Evolutionary conservation across 2,797 vertebrate genomes (phyloP), one percentile per base, ranked within the genome.

Genomic region (Poecilia picta): DNA sequence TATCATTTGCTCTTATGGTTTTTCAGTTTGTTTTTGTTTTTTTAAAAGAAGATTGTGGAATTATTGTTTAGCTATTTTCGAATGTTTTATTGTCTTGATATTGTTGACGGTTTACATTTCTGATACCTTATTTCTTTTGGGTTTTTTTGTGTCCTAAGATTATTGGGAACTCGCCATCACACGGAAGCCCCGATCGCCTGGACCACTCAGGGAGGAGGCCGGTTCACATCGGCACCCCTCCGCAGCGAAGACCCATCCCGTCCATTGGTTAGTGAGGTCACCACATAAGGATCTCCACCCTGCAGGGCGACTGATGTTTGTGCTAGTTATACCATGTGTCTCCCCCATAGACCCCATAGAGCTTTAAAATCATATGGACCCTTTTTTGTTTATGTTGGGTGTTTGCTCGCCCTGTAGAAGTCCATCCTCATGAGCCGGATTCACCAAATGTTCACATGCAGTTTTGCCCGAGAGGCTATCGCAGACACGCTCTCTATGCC

Each of bases 251-350:
- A 70, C 96, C 97, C 86, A 97, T 97, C 89, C 97, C 97, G 78
- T 96, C 98, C 91, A 97, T 98, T 89, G 98, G 98, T 99, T 93
- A 99, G 98, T 99, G 95, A 90, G 93, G 92, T 95, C 92, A 91
- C 86, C 83, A 90, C 79, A 86, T 83, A 87, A 92, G 89, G 91
- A 92, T 85, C 89, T 76, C 86, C 88, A 85, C 85, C 85, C 79
- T 80, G 84, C 90, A 91, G 91, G 88, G 86, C 90, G 87, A 87
- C 89, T 90, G 90, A 92, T 93, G 91, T 94, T 93, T 91, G 91
- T 95, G 87, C 90, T 91, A 79, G 87, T 91, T 88, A 88, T 82
- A 85, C 89, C 91, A 87, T 94, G 85, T 89, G 83, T 89, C 86
- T 89, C 85, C 88, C 87, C n/a, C n/a, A n/a, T n/a, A n/a, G n/a